Evolutionary conservation across 2,888 invertebrate species (phyloP).

Genomic region (Hemistola chrysoprasaria): DNA sequence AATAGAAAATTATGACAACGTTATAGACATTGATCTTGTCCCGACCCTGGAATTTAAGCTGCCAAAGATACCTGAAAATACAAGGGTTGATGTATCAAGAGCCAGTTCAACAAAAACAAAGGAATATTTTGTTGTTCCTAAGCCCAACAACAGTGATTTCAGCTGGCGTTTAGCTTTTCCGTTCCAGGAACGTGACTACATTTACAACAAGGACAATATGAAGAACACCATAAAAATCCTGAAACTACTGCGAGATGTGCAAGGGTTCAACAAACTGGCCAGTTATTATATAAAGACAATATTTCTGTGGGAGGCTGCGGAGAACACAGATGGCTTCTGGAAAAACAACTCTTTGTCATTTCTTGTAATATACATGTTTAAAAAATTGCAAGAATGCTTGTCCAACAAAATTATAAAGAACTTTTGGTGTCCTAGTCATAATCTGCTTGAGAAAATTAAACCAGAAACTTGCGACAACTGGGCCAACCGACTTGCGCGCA

Average conservation of each 20-base stretch:
- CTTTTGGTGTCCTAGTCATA: conserved; percentile 56
- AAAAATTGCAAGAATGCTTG: conserved; percentile 46
- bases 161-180: conserved; percentile 62
- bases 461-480: conserved; percentile 49
- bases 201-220: conserved; percentile 50
- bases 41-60: conserved; percentile 52
- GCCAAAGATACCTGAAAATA: conserved; percentile 41
- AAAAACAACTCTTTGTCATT: conserved; percentile 43
- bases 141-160: conserved; percentile 49
- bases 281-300: conserved; percentile 62
- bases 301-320: conserved; percentile 54
- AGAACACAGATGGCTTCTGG: conserved; percentile 46
- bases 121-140: conserved; percentile 59
- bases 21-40: conserved; percentile 59
- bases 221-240: conserved; percentile 53
- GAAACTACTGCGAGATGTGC: conserved; percentile 54
- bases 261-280: conserved; percentile 54
- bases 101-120: conserved; percentile 31
- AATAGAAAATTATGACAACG: conserved; percentile 36
- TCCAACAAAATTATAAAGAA: conserved; percentile 41
- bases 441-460: conserved; percentile 52
- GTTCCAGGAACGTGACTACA: conserved; percentile 51
- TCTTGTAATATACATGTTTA: conserved; percentile 53
- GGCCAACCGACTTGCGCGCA: conserved; percentile 45
- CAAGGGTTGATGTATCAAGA: conserved; percentile 46